A percentile compares a stretch with the other conserved stretches of the same genome.
Evolutionary conservation across 2,797 vertebrate species (phyloP).

Genomic region (Bradypodion pumilum): DNA sequence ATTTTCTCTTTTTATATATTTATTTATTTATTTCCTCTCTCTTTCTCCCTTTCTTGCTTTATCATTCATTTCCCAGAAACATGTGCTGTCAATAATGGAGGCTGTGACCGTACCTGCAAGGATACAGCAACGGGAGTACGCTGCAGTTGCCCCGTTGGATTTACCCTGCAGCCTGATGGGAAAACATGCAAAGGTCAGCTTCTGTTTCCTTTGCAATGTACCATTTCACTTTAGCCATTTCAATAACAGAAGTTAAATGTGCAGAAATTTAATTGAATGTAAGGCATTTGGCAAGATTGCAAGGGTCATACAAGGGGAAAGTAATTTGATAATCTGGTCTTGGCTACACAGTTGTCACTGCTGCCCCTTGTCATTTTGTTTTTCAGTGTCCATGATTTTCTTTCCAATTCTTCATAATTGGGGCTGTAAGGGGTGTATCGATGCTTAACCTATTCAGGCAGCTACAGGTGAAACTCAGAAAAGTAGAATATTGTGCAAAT

Average conservation of each 20-base stretch:
- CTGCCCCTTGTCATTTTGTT: background rate
- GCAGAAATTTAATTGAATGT: slow-evolving; percentile 55
- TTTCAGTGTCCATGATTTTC: background rate
- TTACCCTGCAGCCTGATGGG: slow-evolving; percentile 94
- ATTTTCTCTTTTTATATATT: slow-evolving; percentile 60
- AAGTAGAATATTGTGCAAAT: too few relatives aligned
- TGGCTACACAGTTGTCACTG: background rate
- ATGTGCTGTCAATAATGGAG: slow-evolving; percentile 96
- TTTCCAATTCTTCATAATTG: background rate
- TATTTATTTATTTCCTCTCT: too few relatives aligned
- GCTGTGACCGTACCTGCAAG: slow-evolving; percentile 96
- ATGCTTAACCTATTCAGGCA: too few relatives aligned
- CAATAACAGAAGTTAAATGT: slow-evolving; percentile 54
- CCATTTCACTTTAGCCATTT: slow-evolving; percentile 57
- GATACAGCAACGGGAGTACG: slow-evolving; percentile 96
- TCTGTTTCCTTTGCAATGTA: slow-evolving; percentile 71
- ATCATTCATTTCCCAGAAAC: slow-evolving; percentile 85
- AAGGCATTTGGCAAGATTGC: background rate
- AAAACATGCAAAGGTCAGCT: slow-evolving; percentile 99
- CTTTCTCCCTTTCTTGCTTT: slow-evolving; percentile 59
- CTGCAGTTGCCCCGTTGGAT: slow-evolving; percentile 96
- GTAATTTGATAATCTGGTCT: background rate
- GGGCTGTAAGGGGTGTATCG: too few relatives aligned
- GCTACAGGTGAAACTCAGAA: too few relatives aligned
- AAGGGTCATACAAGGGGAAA: background rate